Percentiles rank a stretch among this genome's conserved stretches.
Conservation (phyloP, 2,113 vertebrate genomes). For the Sander lucioperca region DNA sequence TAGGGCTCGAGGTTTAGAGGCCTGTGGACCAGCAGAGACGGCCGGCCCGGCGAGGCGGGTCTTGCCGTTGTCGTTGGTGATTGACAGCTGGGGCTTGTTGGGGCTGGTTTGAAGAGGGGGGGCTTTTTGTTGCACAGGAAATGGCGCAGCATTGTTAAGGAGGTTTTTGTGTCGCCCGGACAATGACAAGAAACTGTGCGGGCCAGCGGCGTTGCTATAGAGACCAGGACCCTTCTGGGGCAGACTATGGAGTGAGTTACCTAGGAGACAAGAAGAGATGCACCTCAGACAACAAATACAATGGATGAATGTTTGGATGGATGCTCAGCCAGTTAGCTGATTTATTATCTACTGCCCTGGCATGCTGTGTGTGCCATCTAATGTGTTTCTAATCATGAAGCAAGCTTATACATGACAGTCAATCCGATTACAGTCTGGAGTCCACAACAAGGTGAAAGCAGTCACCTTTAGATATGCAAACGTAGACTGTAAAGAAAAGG, state of each 20-base stretch:
- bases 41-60: conserved; percentile 67
- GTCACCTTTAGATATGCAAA: conserved; percentile 48
- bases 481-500: not conserved
- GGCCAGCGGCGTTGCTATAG: conserved; percentile 91
- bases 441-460: conserved; percentile 44
- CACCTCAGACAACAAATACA: conserved; percentile 70
- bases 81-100: conserved; percentile 91
- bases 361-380: conserved; percentile 6
- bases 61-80: conserved; percentile 89
- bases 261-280: conserved; percentile 79
- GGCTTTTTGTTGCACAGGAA: conserved; percentile 85
- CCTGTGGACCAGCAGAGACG: conserved; percentile 44
- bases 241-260: conserved; percentile 81
- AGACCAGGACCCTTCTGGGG: conserved; percentile 84
- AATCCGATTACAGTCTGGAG: conserved; percentile 32
- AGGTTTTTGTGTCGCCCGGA: conserved; percentile 91
- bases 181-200: conserved; percentile 88
- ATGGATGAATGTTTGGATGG: conserved; percentile 56
- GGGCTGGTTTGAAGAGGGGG: conserved; percentile 86
- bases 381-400: conserved; percentile 44
- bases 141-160: conserved; percentile 92
- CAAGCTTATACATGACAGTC: conserved; percentile 12
- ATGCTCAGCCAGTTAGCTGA: conserved; percentile 49
- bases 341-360: conserved; percentile 44
- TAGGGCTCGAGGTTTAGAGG: conserved; percentile 91